Conservation (phyloP, 2,888 invertebrate species). For the Stictocephala bisonia region DNA sequence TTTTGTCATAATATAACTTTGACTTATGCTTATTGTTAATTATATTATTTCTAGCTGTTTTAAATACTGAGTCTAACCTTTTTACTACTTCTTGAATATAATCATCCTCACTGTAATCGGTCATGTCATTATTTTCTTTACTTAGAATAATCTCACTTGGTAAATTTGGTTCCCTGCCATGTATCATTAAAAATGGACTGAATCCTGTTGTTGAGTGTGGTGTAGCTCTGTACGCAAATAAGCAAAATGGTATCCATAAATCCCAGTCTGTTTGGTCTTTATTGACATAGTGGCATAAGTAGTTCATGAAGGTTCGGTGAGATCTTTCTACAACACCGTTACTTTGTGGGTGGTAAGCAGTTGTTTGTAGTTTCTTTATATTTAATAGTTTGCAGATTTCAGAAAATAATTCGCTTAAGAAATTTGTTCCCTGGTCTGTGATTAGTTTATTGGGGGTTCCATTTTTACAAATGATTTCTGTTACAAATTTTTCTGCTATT, state of each 20-base stretch:
- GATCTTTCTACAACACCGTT: not conserved
- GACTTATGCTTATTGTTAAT: not conserved
- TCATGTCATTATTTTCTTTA: not conserved
- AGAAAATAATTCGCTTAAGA: slow-evolving; percentile 4
- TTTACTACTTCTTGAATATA: not conserved
- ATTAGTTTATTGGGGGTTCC: not conserved
- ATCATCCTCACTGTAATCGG: slow-evolving; percentile 17
- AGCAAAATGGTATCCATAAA: not conserved
- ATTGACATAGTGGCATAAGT: slow-evolving; percentile 16
- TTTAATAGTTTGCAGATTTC: slow-evolving; percentile 5
- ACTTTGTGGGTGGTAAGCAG: not conserved
- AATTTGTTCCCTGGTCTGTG: not conserved
- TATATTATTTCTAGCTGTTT: not conserved
- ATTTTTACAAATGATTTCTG: slow-evolving; percentile 5
- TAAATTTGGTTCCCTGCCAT: slow-evolving; percentile 7
- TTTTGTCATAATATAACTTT: slow-evolving; percentile 22
- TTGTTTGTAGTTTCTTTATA: slow-evolving; percentile 5
- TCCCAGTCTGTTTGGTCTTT: slow-evolving; percentile 8
- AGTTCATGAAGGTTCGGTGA: not conserved
- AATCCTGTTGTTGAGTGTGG: not conserved
- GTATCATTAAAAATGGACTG: slow-evolving; percentile 1
- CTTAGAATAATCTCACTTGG: slow-evolving; percentile 8
- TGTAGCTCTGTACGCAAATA: not conserved
- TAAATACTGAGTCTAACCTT: not conserved
- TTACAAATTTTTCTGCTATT: not conserved